Conservation (phyloP, 2,888 invertebrate species). For the Mylabris sibirica region DNA sequence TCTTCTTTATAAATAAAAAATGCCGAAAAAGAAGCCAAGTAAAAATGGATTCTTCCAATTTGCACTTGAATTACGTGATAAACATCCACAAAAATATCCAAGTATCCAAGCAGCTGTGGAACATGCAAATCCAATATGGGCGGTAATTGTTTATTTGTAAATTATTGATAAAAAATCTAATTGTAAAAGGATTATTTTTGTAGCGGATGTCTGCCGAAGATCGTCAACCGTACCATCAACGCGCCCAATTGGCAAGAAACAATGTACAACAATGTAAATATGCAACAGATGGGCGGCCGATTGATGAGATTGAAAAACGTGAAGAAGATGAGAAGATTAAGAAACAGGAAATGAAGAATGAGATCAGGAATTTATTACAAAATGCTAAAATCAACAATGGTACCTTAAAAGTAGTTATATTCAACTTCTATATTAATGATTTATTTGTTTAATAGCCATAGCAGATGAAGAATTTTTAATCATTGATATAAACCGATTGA, state of each 20-base stretch:
- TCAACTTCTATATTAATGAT: neutral
- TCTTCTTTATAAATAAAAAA: slow-evolving; percentile 36
- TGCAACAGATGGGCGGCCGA: slow-evolving; percentile 22
- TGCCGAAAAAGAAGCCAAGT: slow-evolving; percentile 34
- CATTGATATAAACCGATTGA: slow-evolving; percentile 49
- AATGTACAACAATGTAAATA: neutral
- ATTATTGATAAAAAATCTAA: neutral
- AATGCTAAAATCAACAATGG: slow-evolving; percentile 13
- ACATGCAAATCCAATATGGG: slow-evolving; percentile 22
- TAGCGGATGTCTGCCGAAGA: slow-evolving; percentile 19
- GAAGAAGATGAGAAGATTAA: slow-evolving; percentile 33
- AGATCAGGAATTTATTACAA: slow-evolving; percentile 28
- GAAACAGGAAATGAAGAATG: slow-evolving; percentile 40
- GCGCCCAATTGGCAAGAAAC: slow-evolving; percentile 10
- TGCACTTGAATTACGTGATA: slow-evolving; percentile 41
- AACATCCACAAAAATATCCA: slow-evolving; percentile 32
- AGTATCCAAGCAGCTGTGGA: slow-evolving; percentile 35
- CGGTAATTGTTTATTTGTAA: slow-evolving; percentile 17
- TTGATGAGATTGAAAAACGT: slow-evolving; percentile 38
- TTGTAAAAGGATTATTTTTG: neutral
- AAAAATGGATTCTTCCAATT: slow-evolving; percentile 46
- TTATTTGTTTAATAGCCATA: neutral
- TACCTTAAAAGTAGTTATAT: neutral
- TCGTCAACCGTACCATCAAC: slow-evolving; percentile 17
- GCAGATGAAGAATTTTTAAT: slow-evolving; percentile 42